Conservation (phyloP, 2,113 vertebrate genomes). For the Cricetomys ansorgei region DNA sequence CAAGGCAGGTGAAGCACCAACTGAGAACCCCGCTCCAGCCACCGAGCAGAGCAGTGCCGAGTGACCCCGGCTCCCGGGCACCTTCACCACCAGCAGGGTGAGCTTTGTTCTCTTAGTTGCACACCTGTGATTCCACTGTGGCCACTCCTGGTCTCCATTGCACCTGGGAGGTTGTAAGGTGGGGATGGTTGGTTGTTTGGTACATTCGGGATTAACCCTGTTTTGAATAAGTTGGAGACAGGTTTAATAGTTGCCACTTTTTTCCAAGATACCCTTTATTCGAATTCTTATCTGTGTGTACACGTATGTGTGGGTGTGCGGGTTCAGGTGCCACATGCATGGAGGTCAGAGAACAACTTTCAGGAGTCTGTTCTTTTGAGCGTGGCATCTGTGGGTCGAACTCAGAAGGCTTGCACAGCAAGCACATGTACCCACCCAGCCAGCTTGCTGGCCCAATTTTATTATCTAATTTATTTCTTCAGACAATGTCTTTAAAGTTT, state of each 20-base stretch:
- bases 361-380: neutral
- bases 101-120: neutral
- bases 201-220: neutral
- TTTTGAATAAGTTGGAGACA: neutral
- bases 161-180: neutral
- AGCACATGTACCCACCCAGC: neutral
- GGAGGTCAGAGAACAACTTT: neutral
- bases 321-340: neutral
- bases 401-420: neutral
- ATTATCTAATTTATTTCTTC: neutral
- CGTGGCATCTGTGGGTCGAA: neutral
- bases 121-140: neutral
- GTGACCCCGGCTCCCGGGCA: constrained; percentile 83
- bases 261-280: neutral
- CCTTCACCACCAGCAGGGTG: constrained; percentile 84
- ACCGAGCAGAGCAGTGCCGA: constrained; percentile 86
- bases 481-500: neutral
- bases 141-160: neutral
- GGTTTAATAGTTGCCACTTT: neutral
- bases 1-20: constrained; percentile 85
- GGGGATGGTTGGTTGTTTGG: neutral
- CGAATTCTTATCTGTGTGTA: neutral
- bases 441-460: neutral
- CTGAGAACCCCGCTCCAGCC: constrained; percentile 86
- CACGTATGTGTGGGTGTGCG: neutral